Percentiles rank a stretch among this genome's conserved stretches.
phyloP scores from a whole-genome alignment of 2,888 invertebrate genomes.

The Tromatobia lineatoria region DNA sequence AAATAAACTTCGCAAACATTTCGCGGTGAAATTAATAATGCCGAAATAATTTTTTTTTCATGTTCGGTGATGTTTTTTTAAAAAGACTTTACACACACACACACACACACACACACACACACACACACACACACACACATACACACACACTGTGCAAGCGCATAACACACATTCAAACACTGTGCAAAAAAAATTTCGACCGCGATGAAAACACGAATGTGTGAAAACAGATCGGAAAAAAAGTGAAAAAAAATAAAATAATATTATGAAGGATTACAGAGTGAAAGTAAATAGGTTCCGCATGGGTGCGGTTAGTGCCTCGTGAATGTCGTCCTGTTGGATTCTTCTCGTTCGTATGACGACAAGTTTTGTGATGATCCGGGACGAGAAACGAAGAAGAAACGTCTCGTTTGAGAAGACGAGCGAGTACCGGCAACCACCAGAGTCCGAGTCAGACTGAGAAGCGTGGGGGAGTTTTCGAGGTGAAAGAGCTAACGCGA shows the following conservation, averaged over 20 bases:
- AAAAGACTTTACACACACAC: too few species aligned
- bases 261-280: conserved; percentile 6
- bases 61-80: too few species aligned
- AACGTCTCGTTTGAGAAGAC: conserved; percentile 46
- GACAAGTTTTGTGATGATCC: not conserved
- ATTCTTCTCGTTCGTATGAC: conserved; percentile 11
- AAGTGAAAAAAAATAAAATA: conserved; percentile 6
- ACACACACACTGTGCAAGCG: not conserved
- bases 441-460: conserved; percentile 72
- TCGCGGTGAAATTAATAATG: too few species aligned
- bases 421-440: conserved; percentile 67
- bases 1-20: too few species aligned
- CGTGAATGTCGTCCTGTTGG: not conserved
- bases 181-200: not conserved
- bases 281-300: conserved; percentile 9
- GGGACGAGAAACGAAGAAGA: not conserved
- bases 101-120: too few species aligned
- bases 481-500: conserved; percentile 59
- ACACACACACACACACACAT: not conserved
- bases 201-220: not conserved
- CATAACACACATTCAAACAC: not conserved
- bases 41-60: too few species aligned
- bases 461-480: conserved; percentile 64
- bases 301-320: not conserved
- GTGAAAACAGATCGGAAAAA: not conserved